Evolutionary conservation across 2,888 invertebrate genomes (phyloP).

Genomic region (Griposia aprilina): DNA sequence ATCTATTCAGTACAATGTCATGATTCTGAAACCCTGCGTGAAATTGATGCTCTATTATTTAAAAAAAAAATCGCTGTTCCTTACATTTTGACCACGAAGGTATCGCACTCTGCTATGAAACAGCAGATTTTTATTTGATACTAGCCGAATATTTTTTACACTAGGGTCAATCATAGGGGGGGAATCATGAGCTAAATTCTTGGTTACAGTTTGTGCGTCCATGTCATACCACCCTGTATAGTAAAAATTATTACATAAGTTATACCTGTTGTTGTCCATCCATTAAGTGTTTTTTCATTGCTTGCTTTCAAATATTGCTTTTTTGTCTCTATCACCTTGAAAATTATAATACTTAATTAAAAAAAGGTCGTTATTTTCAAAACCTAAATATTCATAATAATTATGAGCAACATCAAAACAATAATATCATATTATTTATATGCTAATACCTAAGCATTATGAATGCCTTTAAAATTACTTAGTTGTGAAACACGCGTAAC

Average conservation of each 20-base stretch:
- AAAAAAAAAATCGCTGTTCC: too few relatives aligned
- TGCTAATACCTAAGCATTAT: not conserved
- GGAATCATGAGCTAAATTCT: too few relatives aligned
- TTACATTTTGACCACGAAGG: too few relatives aligned
- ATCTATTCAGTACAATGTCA: too few relatives aligned
- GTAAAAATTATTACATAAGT: not conserved
- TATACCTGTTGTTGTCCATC: conserved; percentile 33
- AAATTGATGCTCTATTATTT: too few relatives aligned
- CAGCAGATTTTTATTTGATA: too few relatives aligned
- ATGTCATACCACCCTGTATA: too few relatives aligned
- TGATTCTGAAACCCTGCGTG: too few relatives aligned
- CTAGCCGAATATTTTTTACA: too few relatives aligned
- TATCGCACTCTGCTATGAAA: too few relatives aligned
- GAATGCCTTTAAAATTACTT: conserved; percentile 8
- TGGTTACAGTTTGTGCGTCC: too few relatives aligned
- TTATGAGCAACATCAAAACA: not conserved
- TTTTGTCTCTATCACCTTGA: conserved; percentile 56
- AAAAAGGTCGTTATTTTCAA: not conserved
- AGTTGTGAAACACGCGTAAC: not conserved
- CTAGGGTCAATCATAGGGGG: too few relatives aligned
- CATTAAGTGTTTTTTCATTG: conserved; percentile 1
- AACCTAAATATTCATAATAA: not conserved
- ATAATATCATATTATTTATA: not conserved
- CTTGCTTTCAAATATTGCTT: conserved; percentile 44
- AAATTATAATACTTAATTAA: not conserved